Evolutionary conservation across 35 echinoderm and acorn worm species (phyloP).

Genomic region (Hemicentrotus pulcherrimus): DNA sequence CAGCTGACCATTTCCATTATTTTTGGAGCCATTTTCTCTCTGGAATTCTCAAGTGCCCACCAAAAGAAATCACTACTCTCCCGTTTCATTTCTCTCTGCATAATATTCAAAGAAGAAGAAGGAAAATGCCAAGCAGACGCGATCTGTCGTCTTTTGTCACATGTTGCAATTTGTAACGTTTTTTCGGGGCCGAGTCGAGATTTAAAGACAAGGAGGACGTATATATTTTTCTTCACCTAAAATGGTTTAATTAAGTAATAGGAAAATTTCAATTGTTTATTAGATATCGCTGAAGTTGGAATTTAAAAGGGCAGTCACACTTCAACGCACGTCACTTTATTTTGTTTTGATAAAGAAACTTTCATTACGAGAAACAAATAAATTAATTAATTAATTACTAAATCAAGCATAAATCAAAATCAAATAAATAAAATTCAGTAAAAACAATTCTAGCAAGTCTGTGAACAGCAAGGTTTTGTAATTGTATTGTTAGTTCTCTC

Average conservation of each 20-base stretch:
- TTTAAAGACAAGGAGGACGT: not conserved
- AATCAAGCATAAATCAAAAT: no score
- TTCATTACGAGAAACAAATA: no score
- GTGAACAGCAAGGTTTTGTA: no score
- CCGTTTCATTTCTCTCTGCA: not conserved
- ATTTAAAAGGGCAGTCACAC: not conserved
- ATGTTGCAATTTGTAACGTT: not conserved
- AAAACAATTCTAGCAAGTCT: no score
- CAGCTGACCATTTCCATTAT: slow-evolving; percentile 9
- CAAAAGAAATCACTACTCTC: not conserved
- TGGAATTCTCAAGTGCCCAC: not conserved
- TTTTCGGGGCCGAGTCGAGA: not conserved
- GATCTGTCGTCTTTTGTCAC: not conserved
- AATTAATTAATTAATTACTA: no score
- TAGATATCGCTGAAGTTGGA: not conserved
- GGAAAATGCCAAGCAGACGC: not conserved
- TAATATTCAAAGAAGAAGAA: not conserved
- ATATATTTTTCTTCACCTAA: not conserved
- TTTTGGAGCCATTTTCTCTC: not conserved
- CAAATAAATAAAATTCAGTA: no score
- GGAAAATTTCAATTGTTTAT: not conserved
- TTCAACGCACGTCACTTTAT: no score
- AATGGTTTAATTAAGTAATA: not conserved
- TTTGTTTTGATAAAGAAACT: no score
- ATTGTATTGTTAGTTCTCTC: no score